A percentile compares a stretch with the other conserved stretches of the same genome.
These are phyloP conservation scores for Porites cylindrica DNA, from an alignment of 92 coral and sea anemone genomes.

Conservation along the genomic window DNA sequence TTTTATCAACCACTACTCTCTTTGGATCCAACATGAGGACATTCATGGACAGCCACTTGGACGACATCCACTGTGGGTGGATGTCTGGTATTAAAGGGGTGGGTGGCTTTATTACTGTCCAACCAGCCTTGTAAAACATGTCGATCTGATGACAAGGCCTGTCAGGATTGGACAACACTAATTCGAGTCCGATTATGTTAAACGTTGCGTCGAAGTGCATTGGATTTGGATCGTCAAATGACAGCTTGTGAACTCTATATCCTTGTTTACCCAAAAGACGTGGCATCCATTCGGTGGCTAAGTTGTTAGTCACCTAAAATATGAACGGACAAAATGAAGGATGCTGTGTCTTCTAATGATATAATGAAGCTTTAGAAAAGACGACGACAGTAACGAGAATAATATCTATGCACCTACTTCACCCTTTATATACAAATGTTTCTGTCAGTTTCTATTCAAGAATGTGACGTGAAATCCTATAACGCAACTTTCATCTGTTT, in stretches of 20 bases:
- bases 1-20: constrained; percentile 84
- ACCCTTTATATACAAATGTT: too few species aligned
- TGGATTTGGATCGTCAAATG: constrained; percentile 94
- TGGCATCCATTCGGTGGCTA: constrained; percentile 91
- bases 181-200: constrained; percentile 94
- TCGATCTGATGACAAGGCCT: constrained; percentile 95
- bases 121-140: constrained; percentile 93
- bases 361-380: neutral
- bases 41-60: constrained; percentile 97
- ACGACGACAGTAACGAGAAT: neutral
- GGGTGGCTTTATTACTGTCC: constrained; percentile 92
- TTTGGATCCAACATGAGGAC: constrained; percentile 92
- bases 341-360: too few species aligned
- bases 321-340: neutral
- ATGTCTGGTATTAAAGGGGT: constrained; percentile 85
- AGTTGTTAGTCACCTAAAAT: constrained; percentile 86
- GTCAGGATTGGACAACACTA: constrained; percentile 92
- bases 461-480: too few species aligned
- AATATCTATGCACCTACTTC: neutral
- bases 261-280: constrained; percentile 86
- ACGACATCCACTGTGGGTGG: constrained; percentile 94
- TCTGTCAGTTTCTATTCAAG: too few species aligned
- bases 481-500: too few species aligned
- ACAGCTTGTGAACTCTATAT: constrained; percentile 75
- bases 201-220: constrained; percentile 97